These are phyloP conservation scores for Tokudaia tokunoshimensis DNA, from an alignment of 2,797 vertebrate species.

Conservation along the genomic window DNA sequence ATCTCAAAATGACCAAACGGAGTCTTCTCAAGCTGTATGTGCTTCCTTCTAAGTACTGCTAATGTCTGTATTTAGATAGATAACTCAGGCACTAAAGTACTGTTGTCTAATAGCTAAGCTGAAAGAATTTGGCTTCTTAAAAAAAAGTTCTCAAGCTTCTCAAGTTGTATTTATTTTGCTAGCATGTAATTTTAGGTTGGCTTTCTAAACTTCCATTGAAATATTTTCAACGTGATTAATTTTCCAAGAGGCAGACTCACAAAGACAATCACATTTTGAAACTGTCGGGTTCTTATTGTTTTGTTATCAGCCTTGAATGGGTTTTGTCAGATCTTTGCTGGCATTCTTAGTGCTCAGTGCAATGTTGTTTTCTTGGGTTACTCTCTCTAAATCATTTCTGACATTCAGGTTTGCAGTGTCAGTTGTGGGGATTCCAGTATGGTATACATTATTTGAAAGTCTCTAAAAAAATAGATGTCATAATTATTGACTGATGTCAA, in stretches of 20 bases:
- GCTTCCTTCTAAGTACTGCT: not conserved
- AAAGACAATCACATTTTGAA: slow-evolving; percentile 70
- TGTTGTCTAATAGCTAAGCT: slow-evolving; percentile 15
- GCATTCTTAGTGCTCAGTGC: slow-evolving; percentile 54
- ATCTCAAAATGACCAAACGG: not conserved
- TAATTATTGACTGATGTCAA: not conserved
- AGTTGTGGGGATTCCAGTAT: slow-evolving; percentile 24
- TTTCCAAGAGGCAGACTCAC: slow-evolving; percentile 67
- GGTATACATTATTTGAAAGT: not conserved
- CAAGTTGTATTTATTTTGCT: slow-evolving; percentile 66
- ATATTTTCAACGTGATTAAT: slow-evolving; percentile 76
- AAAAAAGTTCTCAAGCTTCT: not conserved
- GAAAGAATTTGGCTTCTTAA: not conserved
- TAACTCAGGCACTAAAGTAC: not conserved
- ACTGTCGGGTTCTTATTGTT: slow-evolving; percentile 43
- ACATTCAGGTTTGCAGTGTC: slow-evolving; percentile 69
- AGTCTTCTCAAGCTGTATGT: not conserved
- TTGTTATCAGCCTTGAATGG: slow-evolving; percentile 65
- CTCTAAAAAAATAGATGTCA: not conserved
- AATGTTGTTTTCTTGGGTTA: slow-evolving; percentile 69
- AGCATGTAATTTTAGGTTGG: slow-evolving; percentile 58
- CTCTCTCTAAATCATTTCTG: slow-evolving; percentile 71
- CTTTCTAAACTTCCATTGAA: slow-evolving; percentile 73
- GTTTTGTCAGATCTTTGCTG: slow-evolving; percentile 47
- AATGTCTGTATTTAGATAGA: not conserved